Evolutionary conservation across 2,888 invertebrate genomes (phyloP), one percentile per base, ranked within the genome.

Genomic region (Melinaea marsaeus): DNA sequence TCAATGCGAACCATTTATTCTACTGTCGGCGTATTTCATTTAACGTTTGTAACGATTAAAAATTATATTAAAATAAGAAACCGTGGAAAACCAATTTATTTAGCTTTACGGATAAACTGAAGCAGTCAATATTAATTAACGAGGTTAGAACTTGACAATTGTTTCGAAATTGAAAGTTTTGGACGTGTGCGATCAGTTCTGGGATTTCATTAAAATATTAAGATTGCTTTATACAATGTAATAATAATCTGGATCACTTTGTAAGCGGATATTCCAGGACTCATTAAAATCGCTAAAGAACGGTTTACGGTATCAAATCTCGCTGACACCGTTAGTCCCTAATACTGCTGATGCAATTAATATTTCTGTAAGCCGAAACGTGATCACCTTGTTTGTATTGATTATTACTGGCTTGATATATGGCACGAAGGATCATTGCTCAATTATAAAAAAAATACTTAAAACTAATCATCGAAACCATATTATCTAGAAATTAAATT

Each of bases 211-310:
- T 78, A 76, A 75, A 75, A 74, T 72, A 64, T 73, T 68, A 75
- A 72, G 73, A 72, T 69, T 63, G 66, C 69, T 68, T 68, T 71
- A 22, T 22, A 22, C 72, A 71, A 74, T 78, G 75, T 76, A 75
- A 77, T 74, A 79, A 77, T 80, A 79, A 79, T 77, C 72, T 71
- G 74, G 78, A 76, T 76, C 22, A 66, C 59, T 58, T 22, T 22
- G 22, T 22, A 22, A 22, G 22, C 22, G 22, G 22, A 22, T 22
- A 22, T 22, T 22, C 22, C 22, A 64, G 22, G 22, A 22, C 22
- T 22, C 22, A 79, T 80, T 80, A 79, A 79, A 77, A 79, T 77
- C 68, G 67, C 74, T 73, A 74, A 77, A 73, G 72, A 73, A 74
- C 71, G 65, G 34, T 59, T 58, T 51, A 61, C 61, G 42, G 47